Conservation (phyloP, 2,113 vertebrate genomes). For the Myodes glareolus region DNA sequence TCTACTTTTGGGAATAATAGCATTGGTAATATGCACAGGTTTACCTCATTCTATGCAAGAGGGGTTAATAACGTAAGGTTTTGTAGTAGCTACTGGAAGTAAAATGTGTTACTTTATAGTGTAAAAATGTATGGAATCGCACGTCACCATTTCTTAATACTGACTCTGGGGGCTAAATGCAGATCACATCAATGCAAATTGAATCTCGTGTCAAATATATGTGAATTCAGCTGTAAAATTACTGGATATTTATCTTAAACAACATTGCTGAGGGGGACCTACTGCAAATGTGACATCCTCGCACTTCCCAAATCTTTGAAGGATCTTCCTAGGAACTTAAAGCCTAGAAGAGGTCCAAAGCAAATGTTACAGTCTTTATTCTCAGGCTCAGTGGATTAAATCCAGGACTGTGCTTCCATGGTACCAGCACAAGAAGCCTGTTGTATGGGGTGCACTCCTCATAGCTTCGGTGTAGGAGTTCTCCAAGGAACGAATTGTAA, state of each 20-base stretch:
- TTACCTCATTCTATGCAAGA: slow-evolving; percentile 92
- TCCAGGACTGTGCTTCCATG: slow-evolving; percentile 46
- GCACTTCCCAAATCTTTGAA: slow-evolving; percentile 65
- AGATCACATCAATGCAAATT: slow-evolving; percentile 80
- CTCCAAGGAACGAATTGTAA: slow-evolving; percentile 1
- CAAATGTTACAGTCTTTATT: slow-evolving; percentile 38
- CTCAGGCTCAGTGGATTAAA: slow-evolving; percentile 64
- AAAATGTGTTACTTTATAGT: slow-evolving; percentile 85
- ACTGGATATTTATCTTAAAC: slow-evolving; percentile 82
- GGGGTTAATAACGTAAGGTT: slow-evolving; percentile 88
- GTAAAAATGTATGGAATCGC: slow-evolving; percentile 86
- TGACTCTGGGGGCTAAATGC: slow-evolving; percentile 78
- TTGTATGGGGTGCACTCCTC: neutral
- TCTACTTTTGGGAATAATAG: slow-evolving; percentile 87
- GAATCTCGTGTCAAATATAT: slow-evolving; percentile 78
- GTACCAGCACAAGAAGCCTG: neutral
- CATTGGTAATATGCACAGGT: slow-evolving; percentile 89
- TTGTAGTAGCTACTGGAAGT: slow-evolving; percentile 89
- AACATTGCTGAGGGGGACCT: slow-evolving; percentile 81
- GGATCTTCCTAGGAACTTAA: slow-evolving; percentile 63
- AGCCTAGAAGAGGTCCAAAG: slow-evolving; percentile 72
- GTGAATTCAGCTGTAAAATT: slow-evolving; percentile 81
- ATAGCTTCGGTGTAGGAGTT: neutral
- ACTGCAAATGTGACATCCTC: slow-evolving; percentile 78
- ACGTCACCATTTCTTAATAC: slow-evolving; percentile 83